phyloP scores from a whole-genome alignment of 2,888 invertebrate species.

The Antheraea yamamai region DNA sequence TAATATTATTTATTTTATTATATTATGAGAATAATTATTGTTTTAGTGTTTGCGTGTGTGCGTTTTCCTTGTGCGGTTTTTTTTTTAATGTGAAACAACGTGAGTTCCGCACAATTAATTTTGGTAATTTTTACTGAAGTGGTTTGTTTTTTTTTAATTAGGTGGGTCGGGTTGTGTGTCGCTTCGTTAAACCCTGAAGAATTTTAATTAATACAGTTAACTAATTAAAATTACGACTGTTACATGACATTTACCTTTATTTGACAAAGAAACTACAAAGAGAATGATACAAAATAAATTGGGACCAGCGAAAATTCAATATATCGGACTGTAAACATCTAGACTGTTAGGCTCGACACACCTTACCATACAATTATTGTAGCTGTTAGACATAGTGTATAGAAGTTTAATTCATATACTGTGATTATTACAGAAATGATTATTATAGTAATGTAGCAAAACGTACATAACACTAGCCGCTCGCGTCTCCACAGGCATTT shows the following conservation, averaged over 20 bases:
- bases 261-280: no score
- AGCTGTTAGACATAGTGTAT: no score
- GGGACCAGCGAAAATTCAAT: no score
- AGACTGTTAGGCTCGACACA: no score
- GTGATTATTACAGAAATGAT: no score
- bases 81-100: slow-evolving; percentile 2
- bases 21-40: slow-evolving; percentile 32
- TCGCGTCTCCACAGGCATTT: no score
- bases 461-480: no score
- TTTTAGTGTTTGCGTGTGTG: slow-evolving; percentile 22
- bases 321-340: no score
- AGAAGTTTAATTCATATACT: no score
- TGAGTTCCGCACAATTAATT: slow-evolving; percentile 31
- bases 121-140: slow-evolving; percentile 29
- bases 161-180: neutral
- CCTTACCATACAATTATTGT: no score
- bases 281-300: no score
- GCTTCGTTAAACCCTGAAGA: neutral
- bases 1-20: slow-evolving; percentile 32
- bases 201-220: neutral
- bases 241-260: neutral
- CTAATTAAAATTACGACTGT: neutral
- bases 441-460: no score
- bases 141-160: slow-evolving; percentile 19
- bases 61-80: slow-evolving; percentile 24